Percentiles rank a stretch among this genome's conserved stretches.
Conservation (phyloP, 2,797 vertebrate species). For the Cyprinodon diabolis region DNA sequence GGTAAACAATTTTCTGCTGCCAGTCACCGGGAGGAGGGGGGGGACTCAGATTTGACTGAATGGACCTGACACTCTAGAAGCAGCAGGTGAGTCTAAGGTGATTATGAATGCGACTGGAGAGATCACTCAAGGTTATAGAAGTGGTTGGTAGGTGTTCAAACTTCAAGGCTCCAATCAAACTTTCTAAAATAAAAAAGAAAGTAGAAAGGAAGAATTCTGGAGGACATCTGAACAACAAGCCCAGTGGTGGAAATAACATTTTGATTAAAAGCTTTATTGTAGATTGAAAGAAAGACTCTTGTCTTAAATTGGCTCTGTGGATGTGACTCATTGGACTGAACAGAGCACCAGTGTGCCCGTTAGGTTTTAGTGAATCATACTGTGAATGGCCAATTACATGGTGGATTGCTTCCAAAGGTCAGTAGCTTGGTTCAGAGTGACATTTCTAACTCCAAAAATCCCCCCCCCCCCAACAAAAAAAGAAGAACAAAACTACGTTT, state of each 20-base stretch:
- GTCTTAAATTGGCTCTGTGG: not conserved
- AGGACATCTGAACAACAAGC: not conserved
- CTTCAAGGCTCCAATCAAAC: not conserved
- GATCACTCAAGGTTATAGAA: not conserved
- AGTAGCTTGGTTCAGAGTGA: constrained; percentile 6
- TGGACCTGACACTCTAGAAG: constrained; percentile 11
- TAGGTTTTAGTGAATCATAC: constrained; percentile 1
- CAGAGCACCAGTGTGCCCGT: not conserved
- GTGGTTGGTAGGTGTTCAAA: not conserved
- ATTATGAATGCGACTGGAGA: constrained; percentile 29
- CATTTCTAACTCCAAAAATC: not conserved
- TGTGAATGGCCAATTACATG: constrained; percentile 7
- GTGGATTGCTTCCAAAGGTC: constrained; percentile 24
- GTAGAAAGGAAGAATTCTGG: not conserved
- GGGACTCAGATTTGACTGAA: constrained; percentile 33
- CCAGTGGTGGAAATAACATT: not conserved
- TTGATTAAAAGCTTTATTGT: constrained; percentile 8
- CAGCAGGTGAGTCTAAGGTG: not conserved
- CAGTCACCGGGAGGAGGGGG: constrained; percentile 10
- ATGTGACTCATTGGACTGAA: not conserved
- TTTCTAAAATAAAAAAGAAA: constrained; percentile 5
- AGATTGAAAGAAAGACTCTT: not conserved
- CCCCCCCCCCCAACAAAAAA: too few species aligned
- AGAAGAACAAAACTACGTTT: constrained; percentile 29
- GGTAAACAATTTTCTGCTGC: constrained; percentile 17